A percentile compares a stretch with the other conserved stretches of the same genome.
phyloP scores from a whole-genome alignment of 2,113 vertebrate species.

The Sporophila hypoxantha region DNA sequence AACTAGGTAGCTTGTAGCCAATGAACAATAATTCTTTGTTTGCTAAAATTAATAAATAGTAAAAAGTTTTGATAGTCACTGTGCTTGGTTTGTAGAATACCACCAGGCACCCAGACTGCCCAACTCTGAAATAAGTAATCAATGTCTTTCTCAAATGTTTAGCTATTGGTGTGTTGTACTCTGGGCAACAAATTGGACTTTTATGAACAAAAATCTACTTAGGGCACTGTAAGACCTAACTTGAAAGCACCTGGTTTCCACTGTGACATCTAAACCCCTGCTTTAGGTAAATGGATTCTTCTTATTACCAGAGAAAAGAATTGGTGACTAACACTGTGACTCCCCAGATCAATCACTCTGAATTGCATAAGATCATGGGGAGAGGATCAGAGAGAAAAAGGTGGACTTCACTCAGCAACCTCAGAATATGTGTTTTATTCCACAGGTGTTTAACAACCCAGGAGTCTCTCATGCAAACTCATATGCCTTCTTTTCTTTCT shows the following conservation, averaged over 20 bases:
- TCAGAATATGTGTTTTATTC: background rate
- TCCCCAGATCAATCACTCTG: background rate
- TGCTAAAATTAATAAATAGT: background rate
- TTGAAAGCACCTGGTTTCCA: background rate
- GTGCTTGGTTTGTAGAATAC: background rate
- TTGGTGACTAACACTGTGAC: background rate
- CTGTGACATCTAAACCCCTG: background rate
- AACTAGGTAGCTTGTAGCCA: background rate
- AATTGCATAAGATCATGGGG: background rate
- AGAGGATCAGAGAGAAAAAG: background rate
- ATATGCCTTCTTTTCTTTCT: background rate
- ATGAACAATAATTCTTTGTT: background rate
- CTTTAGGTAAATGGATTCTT: background rate
- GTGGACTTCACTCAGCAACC: background rate
- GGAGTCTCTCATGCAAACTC: background rate
- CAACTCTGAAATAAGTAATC: background rate
- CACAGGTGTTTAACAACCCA: rapidly evolving
- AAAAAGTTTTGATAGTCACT: background rate
- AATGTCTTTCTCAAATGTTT: rapidly evolving
- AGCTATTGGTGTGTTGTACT: background rate
- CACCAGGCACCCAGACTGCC: rapidly evolving
- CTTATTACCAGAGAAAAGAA: background rate
- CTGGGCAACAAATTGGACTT: background rate
- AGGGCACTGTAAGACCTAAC: background rate
- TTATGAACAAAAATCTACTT: background rate